Evolutionary conservation across 2,797 vertebrate species (phyloP).

Genomic region (Scleropages formosus): DNA sequence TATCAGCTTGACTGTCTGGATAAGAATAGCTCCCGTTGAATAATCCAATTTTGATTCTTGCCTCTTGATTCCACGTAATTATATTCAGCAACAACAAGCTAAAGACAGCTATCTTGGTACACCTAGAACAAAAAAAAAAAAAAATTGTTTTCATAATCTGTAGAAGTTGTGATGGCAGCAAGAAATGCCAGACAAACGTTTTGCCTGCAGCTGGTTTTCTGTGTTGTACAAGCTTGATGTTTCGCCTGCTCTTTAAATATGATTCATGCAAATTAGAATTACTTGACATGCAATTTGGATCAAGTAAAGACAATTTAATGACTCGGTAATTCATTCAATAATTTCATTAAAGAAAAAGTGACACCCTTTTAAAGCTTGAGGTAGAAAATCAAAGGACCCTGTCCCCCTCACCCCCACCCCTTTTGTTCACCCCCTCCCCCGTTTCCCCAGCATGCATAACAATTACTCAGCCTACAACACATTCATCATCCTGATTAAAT

Average conservation of each 20-base stretch:
- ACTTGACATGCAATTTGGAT: slow-evolving; percentile 13
- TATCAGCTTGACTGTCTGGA: neutral
- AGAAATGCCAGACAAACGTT: neutral
- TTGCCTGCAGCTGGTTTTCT: neutral
- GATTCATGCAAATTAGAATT: neutral
- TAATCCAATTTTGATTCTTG: neutral
- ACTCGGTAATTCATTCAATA: slow-evolving; percentile 22
- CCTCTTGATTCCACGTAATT: no score
- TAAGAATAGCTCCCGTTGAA: neutral
- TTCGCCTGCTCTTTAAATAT: slow-evolving; percentile 1
- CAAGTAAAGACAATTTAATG: slow-evolving; percentile 26
- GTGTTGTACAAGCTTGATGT: neutral
- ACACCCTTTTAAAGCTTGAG: slow-evolving; percentile 6
- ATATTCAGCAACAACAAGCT: no score
- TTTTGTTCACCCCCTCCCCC: neutral
- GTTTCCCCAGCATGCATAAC: neutral
- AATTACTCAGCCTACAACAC: slow-evolving; percentile 10
- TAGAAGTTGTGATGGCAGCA: neutral
- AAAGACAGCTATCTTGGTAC: neutral
- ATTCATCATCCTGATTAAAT: slow-evolving; percentile 30
- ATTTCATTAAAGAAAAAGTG: slow-evolving; percentile 24
- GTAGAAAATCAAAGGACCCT: slow-evolving; percentile 13
- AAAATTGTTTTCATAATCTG: no score
- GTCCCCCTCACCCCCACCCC: neutral
- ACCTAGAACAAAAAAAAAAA: no score